Base-by-base conservation (phyloP, 2,888 invertebrate genomes). In the Ferdinandea cuprea region DNA sequence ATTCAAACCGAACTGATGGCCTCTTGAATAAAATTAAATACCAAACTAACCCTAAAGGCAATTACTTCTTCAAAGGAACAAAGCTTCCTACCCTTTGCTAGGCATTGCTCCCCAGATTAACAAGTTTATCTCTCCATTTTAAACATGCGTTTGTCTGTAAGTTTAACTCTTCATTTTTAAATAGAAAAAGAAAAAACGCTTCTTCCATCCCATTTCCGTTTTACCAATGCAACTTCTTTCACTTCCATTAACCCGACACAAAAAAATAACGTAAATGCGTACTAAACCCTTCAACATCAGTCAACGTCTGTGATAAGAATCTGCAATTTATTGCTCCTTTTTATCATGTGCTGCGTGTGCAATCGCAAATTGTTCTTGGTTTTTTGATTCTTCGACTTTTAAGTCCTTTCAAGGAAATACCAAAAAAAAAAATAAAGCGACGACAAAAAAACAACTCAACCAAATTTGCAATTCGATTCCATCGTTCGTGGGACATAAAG, bases 381-480 rank as follows among this genome's bases (percentile, higher is more conserved):
- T 59, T 68, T 72, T 65, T 56, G 40, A 13, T 59, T 72, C 46
- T 50, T 83, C 56, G 61, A 78, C 77, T 83, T 77, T 68, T 52
- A 50, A 68, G 48, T 74, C 35, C 19, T 56, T 42, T 46, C 50
- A 56, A 35, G 40, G 25, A 37, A 48, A 40, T 11, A 42, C 25
- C 17, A 19, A 5, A 15, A 52, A 25, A 52, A 40, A 52, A 52
- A n/a, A 11, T 30, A 13, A 15, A 42, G 17, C 13, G 7, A 37
- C 37, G n/a, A n/a, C n/a, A n/a, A n/a, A 58, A 44, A 42, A 56
- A 69, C 63, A 30, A 63, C 15, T 61, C 72, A 72, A 66, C 59
- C 71, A 73, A 78, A 83, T 83, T 83, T 83, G 83, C 83, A 73
- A 83, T 83, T 83, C 83, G 83, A 83, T 83, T 83, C 63, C 63